Percentiles rank a stretch among this genome's conserved stretches.
phyloP scores from a whole-genome alignment of 2,888 invertebrate genomes.

The Smittia sp. region DNA sequence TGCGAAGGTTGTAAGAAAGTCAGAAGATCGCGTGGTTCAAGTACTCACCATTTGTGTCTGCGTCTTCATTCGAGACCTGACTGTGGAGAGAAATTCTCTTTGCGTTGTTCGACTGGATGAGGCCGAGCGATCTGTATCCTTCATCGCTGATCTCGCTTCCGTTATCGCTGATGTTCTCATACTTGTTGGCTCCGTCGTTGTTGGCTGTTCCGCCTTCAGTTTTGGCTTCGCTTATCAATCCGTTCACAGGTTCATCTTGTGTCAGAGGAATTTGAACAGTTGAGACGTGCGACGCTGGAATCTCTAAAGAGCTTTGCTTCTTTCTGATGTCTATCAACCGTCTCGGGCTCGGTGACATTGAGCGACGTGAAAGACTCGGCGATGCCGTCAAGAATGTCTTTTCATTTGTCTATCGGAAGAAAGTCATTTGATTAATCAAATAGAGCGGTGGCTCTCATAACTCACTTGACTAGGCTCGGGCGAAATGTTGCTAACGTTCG shows the following conservation, averaged over 20 bases:
- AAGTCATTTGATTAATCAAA: slow-evolving; percentile 8
- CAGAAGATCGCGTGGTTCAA: slow-evolving; percentile 45
- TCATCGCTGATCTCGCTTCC: slow-evolving; percentile 83
- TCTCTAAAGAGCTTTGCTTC: slow-evolving; percentile 50
- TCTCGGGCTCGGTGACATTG: slow-evolving; percentile 53
- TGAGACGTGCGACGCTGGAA: slow-evolving; percentile 45
- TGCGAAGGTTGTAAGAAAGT: not conserved
- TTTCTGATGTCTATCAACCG: slow-evolving; percentile 50
- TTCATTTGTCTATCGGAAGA: slow-evolving; percentile 19
- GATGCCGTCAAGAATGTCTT: slow-evolving; percentile 43
- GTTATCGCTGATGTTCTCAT: slow-evolving; percentile 70
- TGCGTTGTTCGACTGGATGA: slow-evolving; percentile 60
- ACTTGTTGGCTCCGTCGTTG: slow-evolving; percentile 47
- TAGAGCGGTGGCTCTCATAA: not conserved
- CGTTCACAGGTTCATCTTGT: slow-evolving; percentile 24
- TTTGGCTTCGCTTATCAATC: slow-evolving; percentile 42
- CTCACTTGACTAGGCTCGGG: slow-evolving; percentile 23
- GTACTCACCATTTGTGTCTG: slow-evolving; percentile 65
- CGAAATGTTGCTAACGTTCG: slow-evolving; percentile 50
- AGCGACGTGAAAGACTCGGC: slow-evolving; percentile 50
- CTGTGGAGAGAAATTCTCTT: slow-evolving; percentile 61
- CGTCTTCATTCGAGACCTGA: slow-evolving; percentile 70
- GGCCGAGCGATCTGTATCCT: slow-evolving; percentile 76
- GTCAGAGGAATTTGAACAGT: slow-evolving; percentile 43
- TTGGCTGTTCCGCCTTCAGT: slow-evolving; percentile 41